phyloP scores from a whole-genome alignment of 2,888 invertebrate genomes.

The Drosophila suboccidentalis region DNA sequence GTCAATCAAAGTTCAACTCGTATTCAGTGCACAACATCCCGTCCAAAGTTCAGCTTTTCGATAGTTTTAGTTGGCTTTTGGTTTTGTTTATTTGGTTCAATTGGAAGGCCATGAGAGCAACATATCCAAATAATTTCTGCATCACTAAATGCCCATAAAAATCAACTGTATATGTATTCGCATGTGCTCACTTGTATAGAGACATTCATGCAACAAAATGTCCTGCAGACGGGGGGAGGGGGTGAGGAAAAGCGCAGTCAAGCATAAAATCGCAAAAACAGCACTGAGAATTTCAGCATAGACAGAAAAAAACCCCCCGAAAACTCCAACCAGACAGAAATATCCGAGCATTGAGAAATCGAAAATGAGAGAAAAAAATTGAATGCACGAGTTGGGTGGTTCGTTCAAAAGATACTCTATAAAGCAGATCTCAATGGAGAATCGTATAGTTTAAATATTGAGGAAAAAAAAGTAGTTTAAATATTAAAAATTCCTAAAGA shows the following conservation, averaged over 20 bases:
- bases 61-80: constrained; percentile 17
- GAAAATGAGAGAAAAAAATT: constrained; percentile 17
- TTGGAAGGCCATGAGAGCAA: constrained; percentile 39
- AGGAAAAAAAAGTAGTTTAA: too few species aligned
- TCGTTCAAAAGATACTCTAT: not conserved
- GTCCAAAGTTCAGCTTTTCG: constrained; percentile 16
- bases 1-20: constrained; percentile 9
- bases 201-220: constrained; percentile 60
- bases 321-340: constrained; percentile 24
- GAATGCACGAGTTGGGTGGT: not conserved
- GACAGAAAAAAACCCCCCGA: constrained; percentile 20
- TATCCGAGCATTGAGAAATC: constrained; percentile 16
- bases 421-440: not conserved
- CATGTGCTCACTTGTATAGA: constrained; percentile 31
- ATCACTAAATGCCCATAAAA: constrained; percentile 77
- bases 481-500: too few species aligned
- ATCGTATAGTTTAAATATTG: not conserved
- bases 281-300: constrained; percentile 34
- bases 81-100: constrained; percentile 62
- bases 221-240: constrained; percentile 25
- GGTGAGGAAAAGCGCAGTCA: constrained; percentile 35
- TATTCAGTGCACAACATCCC: not conserved
- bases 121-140: constrained; percentile 74
- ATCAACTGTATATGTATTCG: constrained; percentile 48
- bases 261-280: constrained; percentile 72